These are phyloP conservation scores for Trachelus troglodyta DNA, from an alignment of 2,888 invertebrate genomes.

Conservation along the genomic window DNA sequence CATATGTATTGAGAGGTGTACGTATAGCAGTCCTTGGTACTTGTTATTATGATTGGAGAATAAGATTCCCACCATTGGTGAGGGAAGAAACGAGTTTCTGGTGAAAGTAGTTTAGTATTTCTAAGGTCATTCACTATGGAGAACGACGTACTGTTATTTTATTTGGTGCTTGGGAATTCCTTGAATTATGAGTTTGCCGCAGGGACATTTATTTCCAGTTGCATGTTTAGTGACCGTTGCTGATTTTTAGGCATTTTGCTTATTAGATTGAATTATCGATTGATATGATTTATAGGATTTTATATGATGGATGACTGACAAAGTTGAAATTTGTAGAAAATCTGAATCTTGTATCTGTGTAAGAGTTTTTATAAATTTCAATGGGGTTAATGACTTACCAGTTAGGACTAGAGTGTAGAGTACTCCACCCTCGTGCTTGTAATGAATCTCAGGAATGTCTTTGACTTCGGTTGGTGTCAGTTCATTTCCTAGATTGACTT, in stretches of 20 bases:
- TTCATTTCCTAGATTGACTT: slow-evolving; percentile 56
- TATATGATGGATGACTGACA: not conserved
- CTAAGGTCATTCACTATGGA: not conserved
- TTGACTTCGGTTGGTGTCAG: slow-evolving; percentile 56
- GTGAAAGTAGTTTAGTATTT: not conserved
- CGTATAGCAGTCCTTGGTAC: not conserved
- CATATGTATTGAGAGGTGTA: not conserved
- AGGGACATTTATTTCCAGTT: not conserved
- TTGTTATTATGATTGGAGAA: not conserved
- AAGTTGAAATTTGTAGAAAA: not conserved
- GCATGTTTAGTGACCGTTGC: not conserved
- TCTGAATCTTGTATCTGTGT: not conserved
- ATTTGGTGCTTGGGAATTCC: not conserved
- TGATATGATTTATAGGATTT: not conserved
- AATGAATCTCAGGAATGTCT: slow-evolving; percentile 58
- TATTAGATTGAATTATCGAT: too few relatives aligned
- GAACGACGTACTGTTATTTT: not conserved
- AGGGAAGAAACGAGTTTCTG: not conserved
- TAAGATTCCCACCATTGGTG: not conserved
- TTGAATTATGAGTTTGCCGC: not conserved
- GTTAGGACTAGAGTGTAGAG: slow-evolving; percentile 62
- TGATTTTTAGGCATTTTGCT: not conserved
- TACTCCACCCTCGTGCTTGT: slow-evolving; percentile 61
- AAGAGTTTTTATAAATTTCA: not conserved
- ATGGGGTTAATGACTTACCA: slow-evolving; percentile 38